phyloP scores from a whole-genome alignment of 2,113 vertebrate genomes.

The Cyanocitta stelleri region DNA sequence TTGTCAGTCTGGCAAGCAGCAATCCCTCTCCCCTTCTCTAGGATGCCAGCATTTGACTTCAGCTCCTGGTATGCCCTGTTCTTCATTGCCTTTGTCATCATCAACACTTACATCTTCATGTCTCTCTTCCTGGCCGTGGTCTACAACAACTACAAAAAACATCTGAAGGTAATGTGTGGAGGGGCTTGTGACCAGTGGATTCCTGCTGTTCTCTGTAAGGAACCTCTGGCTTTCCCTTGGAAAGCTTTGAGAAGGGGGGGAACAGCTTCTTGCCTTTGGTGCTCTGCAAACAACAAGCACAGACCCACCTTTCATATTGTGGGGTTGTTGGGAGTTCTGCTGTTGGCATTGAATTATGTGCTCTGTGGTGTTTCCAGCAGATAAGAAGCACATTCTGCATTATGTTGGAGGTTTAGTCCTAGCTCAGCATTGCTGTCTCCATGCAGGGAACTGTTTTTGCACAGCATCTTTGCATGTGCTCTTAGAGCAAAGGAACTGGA shows the following conservation, averaged over 20 bases:
- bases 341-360: not conserved
- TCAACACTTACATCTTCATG: slow-evolving; percentile 97
- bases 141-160: slow-evolving; percentile 95
- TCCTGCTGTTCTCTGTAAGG: not conserved
- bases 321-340: not conserved
- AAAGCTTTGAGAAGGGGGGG: not conserved
- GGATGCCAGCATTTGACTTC: slow-evolving; percentile 92
- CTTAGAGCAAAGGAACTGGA: not conserved
- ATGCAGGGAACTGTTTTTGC: not conserved
- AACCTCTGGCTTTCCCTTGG: not conserved
- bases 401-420: not conserved
- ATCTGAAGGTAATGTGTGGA: slow-evolving; percentile 81
- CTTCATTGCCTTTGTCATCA: slow-evolving; percentile 87
- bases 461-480: not conserved
- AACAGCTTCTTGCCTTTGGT: not conserved
- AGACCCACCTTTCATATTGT: rapidly evolving
- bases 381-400: not conserved
- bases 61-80: slow-evolving; percentile 82
- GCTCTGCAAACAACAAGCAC: not conserved
- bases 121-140: slow-evolving; percentile 93
- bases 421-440: not conserved
- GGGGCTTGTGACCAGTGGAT: not conserved
- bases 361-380: not conserved
- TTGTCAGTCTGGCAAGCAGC: not conserved
- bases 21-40: slow-evolving; percentile 28